phyloP scores from a whole-genome alignment of 1,140 invertebrate genomes.

The Dendroctonus valens region DNA sequence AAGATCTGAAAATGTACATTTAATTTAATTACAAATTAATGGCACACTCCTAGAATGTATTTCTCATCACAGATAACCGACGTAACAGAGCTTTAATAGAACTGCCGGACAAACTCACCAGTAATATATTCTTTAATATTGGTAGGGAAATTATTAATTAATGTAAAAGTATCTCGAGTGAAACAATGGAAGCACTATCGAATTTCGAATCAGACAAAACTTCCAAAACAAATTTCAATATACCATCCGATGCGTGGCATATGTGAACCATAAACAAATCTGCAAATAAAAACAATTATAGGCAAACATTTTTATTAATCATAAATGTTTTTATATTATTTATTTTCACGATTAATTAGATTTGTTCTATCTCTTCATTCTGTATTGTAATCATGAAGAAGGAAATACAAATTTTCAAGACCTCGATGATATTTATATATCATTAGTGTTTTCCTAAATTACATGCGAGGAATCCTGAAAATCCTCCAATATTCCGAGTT shows the following conservation, averaged over 20 bases:
- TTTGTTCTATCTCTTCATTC: not conserved
- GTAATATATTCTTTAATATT: slow-evolving; percentile 34
- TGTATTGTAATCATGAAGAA: not conserved
- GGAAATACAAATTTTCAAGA: not conserved
- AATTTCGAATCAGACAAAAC: slow-evolving; percentile 33
- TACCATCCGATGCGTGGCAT: slow-evolving; percentile 36
- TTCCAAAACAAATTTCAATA: slow-evolving; percentile 36
- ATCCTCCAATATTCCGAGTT: not conserved
- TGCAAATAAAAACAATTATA: slow-evolving; percentile 25
- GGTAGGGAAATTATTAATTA: slow-evolving; percentile 40
- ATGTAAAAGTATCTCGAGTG: slow-evolving; percentile 38
- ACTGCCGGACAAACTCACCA: slow-evolving; percentile 1
- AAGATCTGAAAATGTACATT: slow-evolving; percentile 20
- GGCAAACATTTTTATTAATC: slow-evolving; percentile 4
- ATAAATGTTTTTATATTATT: slow-evolving; percentile 3
- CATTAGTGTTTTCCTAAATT: not conserved
- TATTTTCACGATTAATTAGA: not conserved
- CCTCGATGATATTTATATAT: too few relatives aligned
- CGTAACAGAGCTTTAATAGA: too few relatives aligned
- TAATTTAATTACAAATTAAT: not conserved
- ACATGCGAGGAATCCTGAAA: not conserved
- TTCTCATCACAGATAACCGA: not conserved
- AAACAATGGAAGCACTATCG: slow-evolving; percentile 28
- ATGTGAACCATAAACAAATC: slow-evolving; percentile 39
- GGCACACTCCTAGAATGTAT: slow-evolving; percentile 14